Evolutionary conservation across 2,888 invertebrate genomes (phyloP).

Genomic region (Keiferia lycopersicella): DNA sequence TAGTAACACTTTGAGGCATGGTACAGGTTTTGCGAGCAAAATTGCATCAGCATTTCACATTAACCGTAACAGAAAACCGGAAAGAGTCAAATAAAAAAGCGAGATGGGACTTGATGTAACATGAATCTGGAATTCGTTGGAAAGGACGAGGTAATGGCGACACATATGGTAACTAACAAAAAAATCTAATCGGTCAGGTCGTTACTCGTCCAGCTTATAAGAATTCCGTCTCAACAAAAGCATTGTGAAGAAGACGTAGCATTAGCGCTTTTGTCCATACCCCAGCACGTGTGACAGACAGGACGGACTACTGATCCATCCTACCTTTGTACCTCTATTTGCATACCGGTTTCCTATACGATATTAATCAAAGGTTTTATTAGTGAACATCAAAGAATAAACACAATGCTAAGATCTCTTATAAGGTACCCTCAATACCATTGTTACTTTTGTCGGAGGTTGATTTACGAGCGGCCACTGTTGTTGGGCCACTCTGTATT

Average conservation of each 20-base stretch:
- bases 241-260: conserved; percentile 71
- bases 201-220: conserved; percentile 47
- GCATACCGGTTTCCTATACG: conserved; percentile 80
- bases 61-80: background rate
- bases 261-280: conserved; percentile 65
- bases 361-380: conserved; percentile 82
- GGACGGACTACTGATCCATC: conserved; percentile 61
- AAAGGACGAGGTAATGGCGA: conserved; percentile 2
- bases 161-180: conserved; percentile 23
- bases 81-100: conserved; percentile 1
- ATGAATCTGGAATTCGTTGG: conserved; percentile 18
- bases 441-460: conserved; percentile 80
- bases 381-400: conserved; percentile 81
- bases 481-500: conserved; percentile 77
- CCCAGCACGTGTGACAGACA: conserved; percentile 70
- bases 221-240: conserved; percentile 59
- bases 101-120: conserved; percentile 5
- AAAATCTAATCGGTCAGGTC: conserved; percentile 44
- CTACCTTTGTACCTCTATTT: conserved; percentile 70
- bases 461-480: conserved; percentile 81
- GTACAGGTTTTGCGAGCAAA: background rate
- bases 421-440: conserved; percentile 81
- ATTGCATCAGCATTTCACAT: conserved; percentile 1
- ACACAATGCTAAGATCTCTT: conserved; percentile 81
- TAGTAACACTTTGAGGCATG: conserved; percentile 9